A percentile compares a stretch with the other conserved stretches of the same genome.
phyloP scores from a whole-genome alignment of 2,888 invertebrate species.

The Tachina fera region DNA sequence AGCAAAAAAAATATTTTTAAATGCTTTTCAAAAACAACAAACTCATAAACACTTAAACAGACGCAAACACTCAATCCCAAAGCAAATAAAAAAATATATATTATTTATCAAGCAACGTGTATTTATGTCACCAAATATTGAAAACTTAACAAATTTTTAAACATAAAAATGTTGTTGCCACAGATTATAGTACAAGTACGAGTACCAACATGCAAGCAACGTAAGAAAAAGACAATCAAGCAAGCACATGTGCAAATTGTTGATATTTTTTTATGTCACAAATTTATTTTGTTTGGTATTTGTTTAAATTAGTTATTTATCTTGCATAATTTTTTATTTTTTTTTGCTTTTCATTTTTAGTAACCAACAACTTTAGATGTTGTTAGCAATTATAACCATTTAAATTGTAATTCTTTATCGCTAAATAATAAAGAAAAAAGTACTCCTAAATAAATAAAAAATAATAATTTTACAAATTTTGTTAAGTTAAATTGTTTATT shows the following conservation, averaged over 20 bases:
- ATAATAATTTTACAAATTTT: neutral
- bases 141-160: constrained; percentile 67
- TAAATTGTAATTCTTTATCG: constrained; percentile 51
- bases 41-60: constrained; percentile 18
- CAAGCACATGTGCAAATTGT: constrained; percentile 65
- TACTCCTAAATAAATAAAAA: neutral
- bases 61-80: constrained; percentile 38
- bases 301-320: constrained; percentile 69
- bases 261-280: constrained; percentile 15
- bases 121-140: constrained; percentile 72
- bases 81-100: constrained; percentile 37
- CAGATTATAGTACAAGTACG: constrained; percentile 41
- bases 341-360: neutral
- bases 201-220: constrained; percentile 40
- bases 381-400: constrained; percentile 66
- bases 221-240: constrained; percentile 28
- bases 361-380: constrained; percentile 40
- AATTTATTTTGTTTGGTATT: constrained; percentile 59
- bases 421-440: neutral
- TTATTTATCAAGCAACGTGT: constrained; percentile 60
- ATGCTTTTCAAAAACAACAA: constrained; percentile 13
- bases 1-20: neutral
- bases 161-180: constrained; percentile 59
- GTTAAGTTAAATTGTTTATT: neutral
- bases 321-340: constrained; percentile 27